These are phyloP conservation scores for Otis tarda DNA, from an alignment of 2,113 vertebrate species.

Conservation along the genomic window DNA sequence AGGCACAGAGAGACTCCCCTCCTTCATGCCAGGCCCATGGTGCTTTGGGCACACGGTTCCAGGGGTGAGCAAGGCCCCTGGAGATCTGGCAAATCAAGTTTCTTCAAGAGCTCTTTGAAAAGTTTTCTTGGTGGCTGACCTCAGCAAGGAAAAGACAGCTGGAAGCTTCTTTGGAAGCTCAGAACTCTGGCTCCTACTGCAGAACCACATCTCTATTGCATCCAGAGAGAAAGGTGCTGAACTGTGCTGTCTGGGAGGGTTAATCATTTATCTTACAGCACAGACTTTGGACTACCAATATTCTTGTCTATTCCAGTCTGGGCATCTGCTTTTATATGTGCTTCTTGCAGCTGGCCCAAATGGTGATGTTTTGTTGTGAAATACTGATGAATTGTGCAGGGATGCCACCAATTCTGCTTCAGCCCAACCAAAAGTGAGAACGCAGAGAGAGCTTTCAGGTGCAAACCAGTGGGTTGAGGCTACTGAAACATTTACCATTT, in stretches of 20 bases:
- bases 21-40: neutral
- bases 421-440: neutral
- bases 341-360: neutral
- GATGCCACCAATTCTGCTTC: neutral
- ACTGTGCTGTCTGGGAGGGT: neutral
- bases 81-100: neutral
- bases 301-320: neutral
- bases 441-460: neutral
- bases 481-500: neutral
- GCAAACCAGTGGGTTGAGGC: neutral
- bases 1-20: neutral
- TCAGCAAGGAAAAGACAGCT: neutral
- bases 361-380: neutral
- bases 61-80: rapidly evolving
- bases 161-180: neutral
- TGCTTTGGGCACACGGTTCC: neutral
- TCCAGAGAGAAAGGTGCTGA: neutral
- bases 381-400: neutral
- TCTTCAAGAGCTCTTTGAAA: neutral
- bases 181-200: neutral
- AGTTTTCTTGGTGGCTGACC: neutral
- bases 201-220: neutral
- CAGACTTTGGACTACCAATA: neutral
- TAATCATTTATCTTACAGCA: slow-evolving; percentile 6
- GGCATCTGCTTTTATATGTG: neutral